phyloP scores from a whole-genome alignment of 2,113 vertebrate genomes.

The Macroglossus sobrinus region DNA sequence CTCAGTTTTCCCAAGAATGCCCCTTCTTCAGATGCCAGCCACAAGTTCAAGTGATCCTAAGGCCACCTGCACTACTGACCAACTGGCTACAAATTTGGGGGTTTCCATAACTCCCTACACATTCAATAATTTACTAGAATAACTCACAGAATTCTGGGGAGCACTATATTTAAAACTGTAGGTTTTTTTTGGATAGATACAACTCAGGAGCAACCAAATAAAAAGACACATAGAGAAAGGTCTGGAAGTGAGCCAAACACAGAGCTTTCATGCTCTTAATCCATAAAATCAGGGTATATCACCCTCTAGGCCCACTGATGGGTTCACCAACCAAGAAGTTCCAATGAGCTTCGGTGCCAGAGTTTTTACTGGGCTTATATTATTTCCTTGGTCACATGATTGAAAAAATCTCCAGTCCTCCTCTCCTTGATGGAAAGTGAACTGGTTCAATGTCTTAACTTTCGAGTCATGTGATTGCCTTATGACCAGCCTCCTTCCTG shows the following conservation, averaged over 20 bases:
- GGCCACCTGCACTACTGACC: not conserved
- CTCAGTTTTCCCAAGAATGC: not conserved
- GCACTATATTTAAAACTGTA: not conserved
- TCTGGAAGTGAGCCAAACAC: not conserved
- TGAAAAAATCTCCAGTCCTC: not conserved
- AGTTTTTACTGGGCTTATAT: not conserved
- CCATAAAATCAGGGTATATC: not conserved
- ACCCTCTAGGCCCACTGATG: not conserved
- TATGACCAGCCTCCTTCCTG: not conserved
- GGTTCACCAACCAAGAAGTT: not conserved
- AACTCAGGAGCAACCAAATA: not conserved
- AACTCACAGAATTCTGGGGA: not conserved
- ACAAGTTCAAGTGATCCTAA: not conserved
- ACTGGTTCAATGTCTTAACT: not conserved
- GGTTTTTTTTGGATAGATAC: not conserved
- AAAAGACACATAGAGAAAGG: not conserved
- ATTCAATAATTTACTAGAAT: not conserved
- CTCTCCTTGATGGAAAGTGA: not conserved
- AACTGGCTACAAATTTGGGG: not conserved
- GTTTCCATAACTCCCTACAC: not conserved
- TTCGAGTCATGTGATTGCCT: not conserved
- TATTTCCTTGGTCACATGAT: not conserved
- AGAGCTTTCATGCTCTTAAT: not conserved
- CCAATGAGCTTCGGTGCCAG: not conserved
- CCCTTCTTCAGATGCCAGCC: not conserved